These are phyloP conservation scores for Athene noctua DNA, from an alignment of 2,113 vertebrate species.

Conservation along the genomic window DNA sequence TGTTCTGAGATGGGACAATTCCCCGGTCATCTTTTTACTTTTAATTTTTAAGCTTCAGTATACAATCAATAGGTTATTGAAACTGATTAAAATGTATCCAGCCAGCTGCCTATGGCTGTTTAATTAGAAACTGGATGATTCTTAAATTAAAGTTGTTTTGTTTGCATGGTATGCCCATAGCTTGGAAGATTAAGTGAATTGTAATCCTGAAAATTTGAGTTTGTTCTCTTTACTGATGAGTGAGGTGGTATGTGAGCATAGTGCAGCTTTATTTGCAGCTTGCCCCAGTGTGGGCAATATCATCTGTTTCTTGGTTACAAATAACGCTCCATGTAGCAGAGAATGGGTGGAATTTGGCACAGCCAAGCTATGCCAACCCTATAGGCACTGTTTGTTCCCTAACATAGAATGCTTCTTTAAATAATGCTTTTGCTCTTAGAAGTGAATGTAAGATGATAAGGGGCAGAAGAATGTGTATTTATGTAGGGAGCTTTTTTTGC, in stretches of 20 bases:
- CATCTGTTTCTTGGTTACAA: background rate
- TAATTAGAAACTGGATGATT: constrained; percentile 85
- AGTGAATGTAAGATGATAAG: background rate
- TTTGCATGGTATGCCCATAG: constrained; percentile 40
- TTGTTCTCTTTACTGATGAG: background rate
- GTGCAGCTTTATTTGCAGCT: background rate
- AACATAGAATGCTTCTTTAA: too few species aligned
- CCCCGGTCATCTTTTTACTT: constrained; percentile 85
- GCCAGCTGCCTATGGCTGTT: constrained; percentile 83
- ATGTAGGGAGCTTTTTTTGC: background rate
- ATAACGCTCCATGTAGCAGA: background rate
- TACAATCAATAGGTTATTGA: constrained; percentile 86
- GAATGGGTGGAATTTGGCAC: background rate
- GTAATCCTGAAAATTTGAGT: constrained; percentile 29
- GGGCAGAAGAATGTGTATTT: background rate
- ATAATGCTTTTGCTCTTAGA: background rate
- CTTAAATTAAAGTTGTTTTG: constrained; percentile 83
- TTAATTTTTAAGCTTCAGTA: constrained; percentile 84
- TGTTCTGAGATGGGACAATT: constrained; percentile 83
- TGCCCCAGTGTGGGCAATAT: rapidly evolving
- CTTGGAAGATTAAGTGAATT: constrained; percentile 44
- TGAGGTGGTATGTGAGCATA: background rate
- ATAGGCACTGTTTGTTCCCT: background rate
- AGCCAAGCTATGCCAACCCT: background rate
- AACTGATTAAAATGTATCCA: constrained; percentile 87